Conservation (phyloP, 2,113 vertebrate species). For the Alethe diademata region DNA sequence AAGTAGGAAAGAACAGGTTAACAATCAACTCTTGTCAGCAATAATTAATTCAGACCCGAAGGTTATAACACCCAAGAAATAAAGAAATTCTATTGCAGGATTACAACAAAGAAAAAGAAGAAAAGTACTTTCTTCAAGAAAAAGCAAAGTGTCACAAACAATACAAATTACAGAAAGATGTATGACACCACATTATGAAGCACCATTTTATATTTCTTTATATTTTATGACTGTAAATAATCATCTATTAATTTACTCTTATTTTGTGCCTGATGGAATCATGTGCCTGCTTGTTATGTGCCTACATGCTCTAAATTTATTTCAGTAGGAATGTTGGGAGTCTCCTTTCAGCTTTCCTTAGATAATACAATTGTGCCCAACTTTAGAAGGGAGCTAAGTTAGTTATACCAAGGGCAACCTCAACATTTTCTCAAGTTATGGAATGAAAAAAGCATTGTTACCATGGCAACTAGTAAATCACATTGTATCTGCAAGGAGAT, state of each 20-base stretch:
- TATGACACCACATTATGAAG: background rate
- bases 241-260: background rate
- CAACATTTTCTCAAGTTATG: slow-evolving; percentile 57
- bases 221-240: background rate
- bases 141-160: background rate
- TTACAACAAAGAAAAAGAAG: background rate
- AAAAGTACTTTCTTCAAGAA: background rate
- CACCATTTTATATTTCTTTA: background rate
- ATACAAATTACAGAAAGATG: background rate
- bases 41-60: background rate
- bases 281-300: background rate
- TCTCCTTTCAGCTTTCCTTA: background rate
- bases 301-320: background rate
- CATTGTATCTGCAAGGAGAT: slow-evolving; percentile 45
- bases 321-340: background rate
- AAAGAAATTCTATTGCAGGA: background rate
- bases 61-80: background rate
- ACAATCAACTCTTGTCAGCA: background rate
- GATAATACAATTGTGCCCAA: background rate
- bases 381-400: slow-evolving; percentile 30
- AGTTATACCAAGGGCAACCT: slow-evolving; percentile 38
- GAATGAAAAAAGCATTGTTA: slow-evolving; percentile 63
- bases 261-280: background rate
- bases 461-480: slow-evolving; percentile 59
- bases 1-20: background rate